phyloP scores from a whole-genome alignment of 2,888 invertebrate species.

The Thereva nobilitata region DNA sequence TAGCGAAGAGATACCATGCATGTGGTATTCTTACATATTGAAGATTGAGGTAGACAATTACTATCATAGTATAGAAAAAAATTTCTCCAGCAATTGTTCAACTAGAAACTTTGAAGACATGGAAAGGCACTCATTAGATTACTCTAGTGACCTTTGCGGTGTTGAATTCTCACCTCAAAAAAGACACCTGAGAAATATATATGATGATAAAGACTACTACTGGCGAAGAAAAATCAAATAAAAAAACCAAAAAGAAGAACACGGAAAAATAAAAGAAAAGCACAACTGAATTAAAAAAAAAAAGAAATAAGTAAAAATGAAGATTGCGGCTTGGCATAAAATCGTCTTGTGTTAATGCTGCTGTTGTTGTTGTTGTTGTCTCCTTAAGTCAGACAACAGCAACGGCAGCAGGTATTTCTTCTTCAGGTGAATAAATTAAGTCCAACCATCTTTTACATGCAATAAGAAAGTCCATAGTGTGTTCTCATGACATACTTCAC shows the following conservation, averaged over 20 bases:
- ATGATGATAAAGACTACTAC: no score
- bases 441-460: slow-evolving; percentile 6
- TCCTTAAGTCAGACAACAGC: no score
- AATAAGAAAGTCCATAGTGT: slow-evolving; percentile 34
- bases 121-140: slow-evolving; percentile 7
- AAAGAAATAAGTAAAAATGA: slow-evolving; percentile 3
- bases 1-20: no score
- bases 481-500: slow-evolving; percentile 39
- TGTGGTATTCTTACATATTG: no score
- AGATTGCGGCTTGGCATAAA: no score
- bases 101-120: neutral
- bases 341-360: no score
- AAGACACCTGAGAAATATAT: neutral
- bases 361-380: no score
- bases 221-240: no score
- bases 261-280: slow-evolving; percentile 4
- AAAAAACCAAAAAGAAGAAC: no score
- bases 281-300: slow-evolving; percentile 7
- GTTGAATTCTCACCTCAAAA: slow-evolving; percentile 14
- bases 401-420: slow-evolving; percentile 1
- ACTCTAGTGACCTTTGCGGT: slow-evolving; percentile 8
- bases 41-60: no score
- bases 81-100: neutral
- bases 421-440: slow-evolving; percentile 37
- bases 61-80: neutral